Evolutionary conservation across 2,113 vertebrate species (phyloP).

Genomic region (Regulus satrapa): DNA sequence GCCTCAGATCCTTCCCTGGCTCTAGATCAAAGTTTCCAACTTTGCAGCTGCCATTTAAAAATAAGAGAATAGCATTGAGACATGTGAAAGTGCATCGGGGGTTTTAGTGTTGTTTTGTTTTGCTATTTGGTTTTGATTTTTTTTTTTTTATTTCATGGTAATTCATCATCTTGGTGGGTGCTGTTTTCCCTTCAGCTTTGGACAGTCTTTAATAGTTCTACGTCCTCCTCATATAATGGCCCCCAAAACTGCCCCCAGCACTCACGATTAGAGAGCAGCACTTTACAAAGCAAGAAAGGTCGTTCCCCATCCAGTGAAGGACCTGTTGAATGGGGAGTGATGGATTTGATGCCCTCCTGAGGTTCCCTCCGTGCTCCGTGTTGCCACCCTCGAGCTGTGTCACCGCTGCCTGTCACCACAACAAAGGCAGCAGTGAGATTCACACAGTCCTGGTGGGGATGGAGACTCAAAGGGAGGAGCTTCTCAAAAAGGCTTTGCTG

Average conservation of each 20-base stretch:
- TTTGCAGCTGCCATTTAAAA: neutral
- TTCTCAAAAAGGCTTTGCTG: neutral
- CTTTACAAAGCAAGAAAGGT: neutral
- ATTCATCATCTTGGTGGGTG: neutral
- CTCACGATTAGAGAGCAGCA: neutral
- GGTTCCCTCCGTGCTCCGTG: neutral
- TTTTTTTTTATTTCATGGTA: neutral
- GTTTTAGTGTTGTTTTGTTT: neutral
- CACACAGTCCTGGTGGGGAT: neutral
- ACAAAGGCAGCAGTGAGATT: neutral
- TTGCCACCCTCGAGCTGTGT: neutral
- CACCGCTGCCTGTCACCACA: neutral
- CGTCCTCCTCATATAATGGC: neutral
- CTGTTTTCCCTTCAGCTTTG: neutral
- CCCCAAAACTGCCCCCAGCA: neutral
- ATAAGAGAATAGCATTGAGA: neutral
- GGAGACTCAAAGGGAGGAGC: neutral
- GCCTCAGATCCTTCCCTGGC: neutral
- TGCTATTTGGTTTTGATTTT: neutral
- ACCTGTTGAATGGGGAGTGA: neutral
- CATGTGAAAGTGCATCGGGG: neutral
- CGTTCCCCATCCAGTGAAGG: rapidly evolving
- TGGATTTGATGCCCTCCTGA: neutral
- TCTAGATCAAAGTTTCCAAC: neutral
- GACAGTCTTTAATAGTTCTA: neutral